Evolutionary conservation across 1,140 invertebrate species (phyloP).

Genomic region (Thaumetopoea pityocampa): DNA sequence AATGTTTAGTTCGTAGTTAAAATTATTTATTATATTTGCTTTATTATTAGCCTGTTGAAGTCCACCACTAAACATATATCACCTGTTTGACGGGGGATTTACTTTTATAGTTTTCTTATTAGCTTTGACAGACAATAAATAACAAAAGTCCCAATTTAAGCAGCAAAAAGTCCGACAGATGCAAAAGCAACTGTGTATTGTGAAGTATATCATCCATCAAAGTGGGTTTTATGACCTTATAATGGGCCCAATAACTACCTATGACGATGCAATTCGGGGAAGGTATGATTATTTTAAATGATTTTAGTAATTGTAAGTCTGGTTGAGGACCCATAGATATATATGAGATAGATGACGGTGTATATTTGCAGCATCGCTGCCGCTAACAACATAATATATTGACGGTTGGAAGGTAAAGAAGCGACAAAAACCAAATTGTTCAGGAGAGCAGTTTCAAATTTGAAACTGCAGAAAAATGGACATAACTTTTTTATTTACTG

Average conservation of each 20-base stretch:
- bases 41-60: too few species aligned
- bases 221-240: constrained; percentile 32
- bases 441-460: too few species aligned
- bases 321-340: constrained; percentile 16
- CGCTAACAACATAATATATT: too few species aligned
- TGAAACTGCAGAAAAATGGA: too few species aligned
- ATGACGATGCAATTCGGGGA: constrained; percentile 38
- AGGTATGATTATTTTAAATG: constrained; percentile 57
- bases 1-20: too few species aligned
- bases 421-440: too few species aligned
- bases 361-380: constrained; percentile 32
- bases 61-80: too few species aligned
- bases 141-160: background rate
- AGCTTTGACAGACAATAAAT: background rate
- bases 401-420: too few species aligned
- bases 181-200: constrained; percentile 4
- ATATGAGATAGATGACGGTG: constrained; percentile 51
- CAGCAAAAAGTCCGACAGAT: constrained; percentile 8
- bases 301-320: constrained; percentile 42
- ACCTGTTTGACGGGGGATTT: too few species aligned
- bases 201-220: constrained; percentile 48
- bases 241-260: constrained; percentile 34
- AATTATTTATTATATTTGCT: too few species aligned
- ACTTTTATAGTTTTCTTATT: too few species aligned
- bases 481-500: too few species aligned